These are phyloP conservation scores for Lampris megalopsis DNA, from an alignment of 2,113 vertebrate species.

Conservation along the genomic window DNA sequence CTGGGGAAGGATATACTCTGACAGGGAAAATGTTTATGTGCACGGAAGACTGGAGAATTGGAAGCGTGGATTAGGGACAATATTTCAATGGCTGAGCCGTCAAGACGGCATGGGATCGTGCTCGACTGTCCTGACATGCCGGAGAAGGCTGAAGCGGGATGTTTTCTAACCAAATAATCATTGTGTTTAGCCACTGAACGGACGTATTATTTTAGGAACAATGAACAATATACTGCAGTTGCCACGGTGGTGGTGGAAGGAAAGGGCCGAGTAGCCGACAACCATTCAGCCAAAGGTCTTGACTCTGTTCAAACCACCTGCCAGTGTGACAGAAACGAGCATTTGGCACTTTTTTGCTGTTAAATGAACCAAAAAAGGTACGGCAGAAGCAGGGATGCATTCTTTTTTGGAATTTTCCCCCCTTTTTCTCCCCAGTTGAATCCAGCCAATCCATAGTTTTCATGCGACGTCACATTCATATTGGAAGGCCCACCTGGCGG, in stretches of 20 bases:
- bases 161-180: conserved; percentile 63
- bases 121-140: conserved; percentile 57
- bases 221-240: conserved; percentile 26
- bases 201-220: conserved; percentile 43
- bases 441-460: too few relatives aligned
- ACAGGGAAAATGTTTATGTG: conserved; percentile 59
- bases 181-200: conserved; percentile 25
- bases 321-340: conserved; percentile 32
- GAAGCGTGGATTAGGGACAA: conserved; percentile 45
- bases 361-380: conserved; percentile 22
- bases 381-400: neutral
- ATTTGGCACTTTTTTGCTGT: conserved; percentile 32
- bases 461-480: too few relatives aligned
- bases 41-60: conserved; percentile 30
- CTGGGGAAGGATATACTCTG: conserved; percentile 64
- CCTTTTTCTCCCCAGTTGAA: too few relatives aligned
- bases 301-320: conserved; percentile 12
- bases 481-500: too few relatives aligned
- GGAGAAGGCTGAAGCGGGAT: conserved; percentile 14
- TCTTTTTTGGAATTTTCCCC: too few relatives aligned
- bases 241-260: conserved; percentile 6
- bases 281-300: conserved; percentile 14
- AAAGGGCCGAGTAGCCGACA: conserved; percentile 10
- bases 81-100: conserved; percentile 39
- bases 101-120: conserved; percentile 43